Percentiles rank a stretch among this genome's conserved stretches.
Evolutionary conservation across 1,140 invertebrate species (phyloP).

Genomic region (Tetragonula clypearis): DNA sequence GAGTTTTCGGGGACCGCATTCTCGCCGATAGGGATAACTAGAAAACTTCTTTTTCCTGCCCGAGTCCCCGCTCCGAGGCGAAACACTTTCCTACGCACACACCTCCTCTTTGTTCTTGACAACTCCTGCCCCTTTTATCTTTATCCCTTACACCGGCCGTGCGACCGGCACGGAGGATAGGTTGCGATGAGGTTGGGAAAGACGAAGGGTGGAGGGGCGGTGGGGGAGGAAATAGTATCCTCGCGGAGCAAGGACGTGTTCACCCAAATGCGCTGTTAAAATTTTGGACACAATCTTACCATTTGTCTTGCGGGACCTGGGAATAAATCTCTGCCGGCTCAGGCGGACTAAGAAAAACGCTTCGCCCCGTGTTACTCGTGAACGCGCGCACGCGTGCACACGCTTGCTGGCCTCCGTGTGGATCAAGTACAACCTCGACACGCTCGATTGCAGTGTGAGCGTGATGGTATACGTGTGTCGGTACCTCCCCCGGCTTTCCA

Average conservation of each 20-base stretch:
- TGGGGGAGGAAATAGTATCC: slow-evolving; percentile 61
- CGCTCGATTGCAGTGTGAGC: neutral
- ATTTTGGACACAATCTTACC: slow-evolving; percentile 83
- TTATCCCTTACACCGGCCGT: slow-evolving; percentile 72
- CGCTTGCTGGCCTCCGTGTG: neutral
- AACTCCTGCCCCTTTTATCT: slow-evolving; percentile 56
- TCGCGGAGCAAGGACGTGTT: slow-evolving; percentile 75
- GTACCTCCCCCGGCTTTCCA: slow-evolving; percentile 65
- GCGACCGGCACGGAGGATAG: slow-evolving; percentile 23
- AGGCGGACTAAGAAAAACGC: slow-evolving; percentile 82
- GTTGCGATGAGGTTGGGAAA: too few species aligned
- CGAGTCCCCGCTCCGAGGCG: slow-evolving; percentile 30
- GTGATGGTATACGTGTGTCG: slow-evolving; percentile 6
- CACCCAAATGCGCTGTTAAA: slow-evolving; percentile 82
- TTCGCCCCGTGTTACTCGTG: slow-evolving; percentile 70
- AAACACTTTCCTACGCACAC: slow-evolving; percentile 40
- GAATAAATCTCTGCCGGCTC: slow-evolving; percentile 82
- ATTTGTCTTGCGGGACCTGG: slow-evolving; percentile 81
- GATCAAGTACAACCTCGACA: neutral
- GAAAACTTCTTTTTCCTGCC: slow-evolving; percentile 78
- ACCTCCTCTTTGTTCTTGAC: slow-evolving; percentile 43
- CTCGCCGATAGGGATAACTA: slow-evolving; percentile 76
- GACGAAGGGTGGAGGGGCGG: too few species aligned
- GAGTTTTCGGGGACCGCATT: slow-evolving; percentile 72
- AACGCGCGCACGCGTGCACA: slow-evolving; percentile 11